Evolutionary conservation across 2,113 vertebrate genomes (phyloP), one percentile per base, ranked within the genome.

Genomic region (Psittacara wagleri): DNA sequence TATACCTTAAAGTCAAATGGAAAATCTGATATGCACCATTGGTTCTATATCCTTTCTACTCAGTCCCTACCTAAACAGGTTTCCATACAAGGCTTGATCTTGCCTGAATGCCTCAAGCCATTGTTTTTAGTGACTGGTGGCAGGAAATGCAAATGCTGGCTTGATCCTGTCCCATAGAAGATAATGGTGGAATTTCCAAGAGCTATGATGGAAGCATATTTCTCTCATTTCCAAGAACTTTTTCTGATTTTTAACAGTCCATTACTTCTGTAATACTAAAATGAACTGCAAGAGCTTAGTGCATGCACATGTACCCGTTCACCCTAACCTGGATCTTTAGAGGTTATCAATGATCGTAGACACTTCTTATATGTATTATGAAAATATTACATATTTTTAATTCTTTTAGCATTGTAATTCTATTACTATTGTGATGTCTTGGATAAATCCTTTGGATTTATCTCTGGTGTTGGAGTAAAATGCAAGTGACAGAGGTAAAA

Each of bases 61-160:
- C 52, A 57, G 29, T 57, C 13, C 5, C 28, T 37, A 31, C 9
- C 5, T 43, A 67, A 77, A 28, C 6, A 66, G 4, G 3, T 52
- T 92, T 83, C 37, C 31, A 27, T 49, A 22, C 8, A 52, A 28
- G 63, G 4, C 7, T 31, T 70, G 64, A 63, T 16, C 10, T 44
- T 49, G 39, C 19, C 43, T 27, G 29, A 52, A 35, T 66, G 39
- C 27, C 49, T 82, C 37, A 55, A 90, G 16, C 13, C 35, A 41
- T 80, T 59, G 28, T 4, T 83, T 77, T 69, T 41, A 57, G 49
- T 48, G 46, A 44, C 29, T 57, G 18, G 11, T 23, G 19, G 23
- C 10, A 93, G 25, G 87, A 95, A 89, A 88, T n/a, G 23, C 7
- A 90, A 94, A 95, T 76, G 48, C 62, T 61, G 19, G 10, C 19